Percentiles rank a stretch among this genome's conserved stretches.
Conservation (phyloP, 2,113 vertebrate species). For the Salminus brasiliensis region DNA sequence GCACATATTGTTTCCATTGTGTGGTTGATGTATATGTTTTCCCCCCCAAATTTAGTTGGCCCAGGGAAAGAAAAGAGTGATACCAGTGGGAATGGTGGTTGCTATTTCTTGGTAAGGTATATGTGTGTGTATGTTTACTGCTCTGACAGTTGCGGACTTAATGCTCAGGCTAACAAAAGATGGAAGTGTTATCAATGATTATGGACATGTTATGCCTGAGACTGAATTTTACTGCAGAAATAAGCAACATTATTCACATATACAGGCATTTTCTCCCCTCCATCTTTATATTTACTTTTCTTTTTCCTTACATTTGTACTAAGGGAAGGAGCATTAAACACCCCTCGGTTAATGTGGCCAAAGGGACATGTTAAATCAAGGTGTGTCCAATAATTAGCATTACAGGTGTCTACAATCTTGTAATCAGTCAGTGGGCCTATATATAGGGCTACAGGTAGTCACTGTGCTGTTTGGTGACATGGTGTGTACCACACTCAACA, state of each 20-base stretch:
- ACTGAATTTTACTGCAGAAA: too few species aligned
- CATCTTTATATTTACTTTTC: background rate
- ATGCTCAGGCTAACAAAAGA: background rate
- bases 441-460: too few species aligned
- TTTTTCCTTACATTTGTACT: background rate
- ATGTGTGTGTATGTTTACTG: background rate
- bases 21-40: background rate
- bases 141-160: background rate
- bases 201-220: too few species aligned
- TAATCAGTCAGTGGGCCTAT: too few species aligned
- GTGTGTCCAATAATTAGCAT: too few species aligned
- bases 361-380: too few species aligned
- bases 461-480: too few species aligned
- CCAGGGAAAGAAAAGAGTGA: constrained; percentile 1
- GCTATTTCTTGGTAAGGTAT: constrained; percentile 13
- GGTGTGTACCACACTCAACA: too few species aligned
- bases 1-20: constrained; percentile 57
- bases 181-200: background rate
- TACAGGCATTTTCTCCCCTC: background rate
- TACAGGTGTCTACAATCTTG: too few species aligned
- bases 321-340: background rate
- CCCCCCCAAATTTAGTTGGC: background rate
- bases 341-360: too few species aligned
- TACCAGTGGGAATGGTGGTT: background rate
- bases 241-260: too few species aligned